A percentile compares a stretch with the other conserved stretches of the same genome.
These are phyloP conservation scores for Aix galericulata DNA, from an alignment of 2,113 vertebrate genomes.

Conservation along the genomic window DNA sequence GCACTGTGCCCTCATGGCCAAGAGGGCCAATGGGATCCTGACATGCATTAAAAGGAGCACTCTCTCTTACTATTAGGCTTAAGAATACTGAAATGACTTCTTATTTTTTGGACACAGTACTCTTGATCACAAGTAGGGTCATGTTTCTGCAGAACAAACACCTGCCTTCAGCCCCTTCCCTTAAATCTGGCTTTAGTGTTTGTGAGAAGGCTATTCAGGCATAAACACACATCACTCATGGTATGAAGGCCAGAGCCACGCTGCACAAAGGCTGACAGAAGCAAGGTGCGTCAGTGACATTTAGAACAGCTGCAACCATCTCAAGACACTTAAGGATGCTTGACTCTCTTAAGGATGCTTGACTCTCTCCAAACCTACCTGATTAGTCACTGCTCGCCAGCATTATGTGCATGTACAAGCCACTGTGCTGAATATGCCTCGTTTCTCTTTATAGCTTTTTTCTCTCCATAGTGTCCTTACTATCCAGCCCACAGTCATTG, in stretches of 20 bases:
- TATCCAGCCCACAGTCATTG: background rate
- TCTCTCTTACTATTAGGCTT: background rate
- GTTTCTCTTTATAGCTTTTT: background rate
- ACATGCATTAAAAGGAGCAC: too few relatives aligned
- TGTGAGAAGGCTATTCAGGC: background rate
- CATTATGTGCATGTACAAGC: background rate
- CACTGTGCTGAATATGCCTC: background rate
- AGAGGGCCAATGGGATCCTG: too few relatives aligned
- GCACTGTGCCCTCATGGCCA: too few relatives aligned
- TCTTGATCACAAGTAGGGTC: background rate
- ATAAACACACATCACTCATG: rapidly evolving
- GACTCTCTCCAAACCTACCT: background rate
- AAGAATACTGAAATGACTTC: background rate
- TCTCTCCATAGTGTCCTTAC: background rate
- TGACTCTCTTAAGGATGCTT: too few relatives aligned
- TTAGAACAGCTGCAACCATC: background rate
- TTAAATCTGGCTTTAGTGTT: background rate
- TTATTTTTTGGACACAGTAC: background rate
- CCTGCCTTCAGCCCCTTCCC: background rate
- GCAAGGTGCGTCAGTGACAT: background rate
- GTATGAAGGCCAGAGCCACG: rapidly evolving
- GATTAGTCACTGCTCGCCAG: background rate
- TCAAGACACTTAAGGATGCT: background rate
- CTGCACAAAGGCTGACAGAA: background rate
- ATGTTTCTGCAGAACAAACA: background rate